Conservation (phyloP, 2,888 invertebrate genomes). For the Agelastica alni region DNA sequence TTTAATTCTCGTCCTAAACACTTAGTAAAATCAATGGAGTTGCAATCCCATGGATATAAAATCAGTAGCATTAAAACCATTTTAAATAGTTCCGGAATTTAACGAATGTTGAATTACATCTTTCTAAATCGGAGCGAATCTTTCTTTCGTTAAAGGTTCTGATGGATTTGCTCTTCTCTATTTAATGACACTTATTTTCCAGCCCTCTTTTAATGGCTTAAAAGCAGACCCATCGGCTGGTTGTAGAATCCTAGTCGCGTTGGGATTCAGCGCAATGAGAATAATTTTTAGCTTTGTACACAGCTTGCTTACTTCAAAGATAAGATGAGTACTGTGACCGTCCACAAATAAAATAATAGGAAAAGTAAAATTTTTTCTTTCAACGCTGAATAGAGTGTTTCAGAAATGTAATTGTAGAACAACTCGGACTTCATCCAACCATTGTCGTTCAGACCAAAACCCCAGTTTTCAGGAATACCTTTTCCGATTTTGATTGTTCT, state of each 20-base stretch:
- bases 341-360: constrained; percentile 26
- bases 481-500: not conserved
- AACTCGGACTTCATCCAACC: constrained; percentile 34
- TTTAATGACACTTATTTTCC: constrained; percentile 43
- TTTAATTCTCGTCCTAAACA: too few species aligned
- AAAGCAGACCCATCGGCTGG: constrained; percentile 42
- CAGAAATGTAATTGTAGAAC: constrained; percentile 28
- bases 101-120: constrained; percentile 17
- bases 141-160: constrained; percentile 27
- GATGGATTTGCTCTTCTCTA: constrained; percentile 39
- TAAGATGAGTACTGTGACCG: constrained; percentile 24
- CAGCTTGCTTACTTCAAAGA: constrained; percentile 20
- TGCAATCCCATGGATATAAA: constrained; percentile 32
- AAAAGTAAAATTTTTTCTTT: constrained; percentile 15
- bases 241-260: constrained; percentile 34
- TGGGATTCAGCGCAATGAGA: constrained; percentile 42
- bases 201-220: constrained; percentile 37
- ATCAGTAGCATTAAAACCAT: constrained; percentile 32
- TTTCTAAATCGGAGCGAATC: constrained; percentile 28
- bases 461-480: not conserved
- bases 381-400: constrained; percentile 21
- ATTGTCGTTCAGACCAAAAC: constrained; percentile 19
- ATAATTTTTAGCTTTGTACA: constrained; percentile 32
- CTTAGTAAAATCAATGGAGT: constrained; percentile 27
- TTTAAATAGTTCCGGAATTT: constrained; percentile 22